Evolutionary conservation across 2,113 vertebrate genomes (phyloP).

Genomic region (Sus scrofa): T2T-Sscrofa CM000814.6:136491001-136491500

Average conservation of each 20-base stretch:
- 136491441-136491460: fast-evolving
- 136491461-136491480: not conserved
- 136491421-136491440: not conserved
- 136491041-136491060: constrained; percentile 78
- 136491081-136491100: constrained; percentile 32
- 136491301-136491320: not conserved
- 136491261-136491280: not conserved
- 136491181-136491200: fast-evolving
- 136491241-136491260: fast-evolving
- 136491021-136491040: constrained; percentile 69
- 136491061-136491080: constrained; percentile 56
- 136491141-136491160: not conserved
- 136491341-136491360: not conserved
- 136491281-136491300: not conserved
- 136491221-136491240: not conserved
- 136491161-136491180: not conserved
- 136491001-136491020: constrained; percentile 65
- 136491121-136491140: not conserved
- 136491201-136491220: not conserved
- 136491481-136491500: not conserved
- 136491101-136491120: not conserved
- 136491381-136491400: fast-evolving
- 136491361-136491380: fast-evolving
- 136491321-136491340: not conserved
- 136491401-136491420: fast-evolving